Conservation (phyloP, 2,888 invertebrate species). For the Meganola albula region DNA sequence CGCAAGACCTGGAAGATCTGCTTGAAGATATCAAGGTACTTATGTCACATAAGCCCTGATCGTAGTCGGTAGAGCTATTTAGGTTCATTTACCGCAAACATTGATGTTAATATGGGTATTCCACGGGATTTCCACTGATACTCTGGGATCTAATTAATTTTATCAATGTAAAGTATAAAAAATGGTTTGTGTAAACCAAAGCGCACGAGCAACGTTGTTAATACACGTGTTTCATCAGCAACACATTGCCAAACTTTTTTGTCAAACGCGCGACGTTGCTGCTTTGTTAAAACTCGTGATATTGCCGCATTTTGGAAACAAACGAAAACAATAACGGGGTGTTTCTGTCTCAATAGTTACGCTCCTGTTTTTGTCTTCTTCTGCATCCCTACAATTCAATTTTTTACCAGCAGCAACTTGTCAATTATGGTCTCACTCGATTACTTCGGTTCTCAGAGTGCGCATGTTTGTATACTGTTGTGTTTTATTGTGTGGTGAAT, state of each 20-base stretch:
- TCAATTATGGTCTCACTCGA: slow-evolving; percentile 1
- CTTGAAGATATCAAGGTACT: slow-evolving; percentile 94
- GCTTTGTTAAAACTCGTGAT: neutral
- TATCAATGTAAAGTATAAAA: too few relatives aligned
- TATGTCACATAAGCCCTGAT: too few relatives aligned
- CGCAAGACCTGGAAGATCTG: slow-evolving; percentile 95
- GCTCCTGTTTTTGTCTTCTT: slow-evolving; percentile 1
- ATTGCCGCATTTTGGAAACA: neutral
- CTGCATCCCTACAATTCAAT: neutral
- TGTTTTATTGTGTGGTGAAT: too few relatives aligned
- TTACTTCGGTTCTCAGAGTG: neutral
- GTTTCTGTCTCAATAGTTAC: neutral
- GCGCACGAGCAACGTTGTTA: too few relatives aligned
- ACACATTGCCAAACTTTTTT: too few relatives aligned
- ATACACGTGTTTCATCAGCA: too few relatives aligned
- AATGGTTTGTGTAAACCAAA: too few relatives aligned
- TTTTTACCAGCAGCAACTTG: slow-evolving; percentile 1
- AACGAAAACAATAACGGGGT: neutral
- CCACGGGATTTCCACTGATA: too few relatives aligned
- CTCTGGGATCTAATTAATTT: too few relatives aligned
- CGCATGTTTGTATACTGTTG: neutral
- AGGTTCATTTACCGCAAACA: too few relatives aligned
- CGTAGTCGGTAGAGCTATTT: too few relatives aligned
- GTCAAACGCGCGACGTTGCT: neutral
- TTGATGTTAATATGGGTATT: too few relatives aligned